Conservation (phyloP, 2,113 vertebrate species). For the Eulacestoma nigropectus region DNA sequence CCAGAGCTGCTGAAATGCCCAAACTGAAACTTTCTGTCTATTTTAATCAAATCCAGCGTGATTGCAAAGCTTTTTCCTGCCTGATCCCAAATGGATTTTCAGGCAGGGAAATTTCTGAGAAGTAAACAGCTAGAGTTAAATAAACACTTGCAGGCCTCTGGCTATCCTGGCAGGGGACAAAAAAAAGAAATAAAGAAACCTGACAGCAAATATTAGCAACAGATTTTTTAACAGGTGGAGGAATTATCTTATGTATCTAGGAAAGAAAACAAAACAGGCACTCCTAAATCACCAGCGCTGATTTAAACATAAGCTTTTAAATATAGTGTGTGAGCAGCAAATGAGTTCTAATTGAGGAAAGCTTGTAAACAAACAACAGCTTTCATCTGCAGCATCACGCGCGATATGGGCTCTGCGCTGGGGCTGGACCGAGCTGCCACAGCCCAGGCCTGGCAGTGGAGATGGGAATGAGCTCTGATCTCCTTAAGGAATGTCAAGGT, state of each 20-base stretch:
- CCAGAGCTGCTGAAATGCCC: neutral
- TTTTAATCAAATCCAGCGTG: neutral
- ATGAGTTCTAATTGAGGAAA: constrained; percentile 42
- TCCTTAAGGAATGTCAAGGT: neutral
- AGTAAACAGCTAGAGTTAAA: constrained; percentile 8
- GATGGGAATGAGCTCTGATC: neutral
- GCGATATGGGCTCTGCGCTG: neutral
- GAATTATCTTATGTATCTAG: neutral
- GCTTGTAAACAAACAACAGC: constrained; percentile 47
- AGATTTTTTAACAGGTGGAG: constrained; percentile 50
- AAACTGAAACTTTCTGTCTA: neutral
- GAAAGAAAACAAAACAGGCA: constrained; percentile 31
- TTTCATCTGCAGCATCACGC: constrained; percentile 12
- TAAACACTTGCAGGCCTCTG: neutral
- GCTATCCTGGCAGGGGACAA: neutral
- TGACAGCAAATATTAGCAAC: neutral
- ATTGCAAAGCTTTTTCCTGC: neutral
- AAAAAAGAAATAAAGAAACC: neutral
- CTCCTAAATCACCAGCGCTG: neutral
- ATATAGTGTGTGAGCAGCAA: constrained; percentile 34
- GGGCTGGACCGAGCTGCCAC: neutral
- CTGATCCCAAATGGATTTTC: neutral
- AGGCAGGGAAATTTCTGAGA: neutral
- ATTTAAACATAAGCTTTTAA: constrained; percentile 47
- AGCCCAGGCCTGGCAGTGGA: neutral